Conservation (phyloP, 2,113 vertebrate species). For the Terrapene triunguis region DNA sequence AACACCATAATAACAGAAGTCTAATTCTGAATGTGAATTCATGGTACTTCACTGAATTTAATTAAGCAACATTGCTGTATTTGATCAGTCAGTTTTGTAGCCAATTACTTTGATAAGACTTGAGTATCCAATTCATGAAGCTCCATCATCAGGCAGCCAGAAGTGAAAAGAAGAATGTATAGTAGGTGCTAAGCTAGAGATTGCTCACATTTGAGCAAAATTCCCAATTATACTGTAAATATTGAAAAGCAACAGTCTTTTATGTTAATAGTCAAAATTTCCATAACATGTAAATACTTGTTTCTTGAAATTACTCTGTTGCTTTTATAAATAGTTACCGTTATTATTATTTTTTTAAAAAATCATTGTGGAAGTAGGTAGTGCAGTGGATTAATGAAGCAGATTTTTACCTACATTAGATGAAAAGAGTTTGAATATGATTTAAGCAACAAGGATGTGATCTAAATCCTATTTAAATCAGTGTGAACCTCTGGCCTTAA, state of each 20-base stretch:
- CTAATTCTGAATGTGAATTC: not conserved
- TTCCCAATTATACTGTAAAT: not conserved
- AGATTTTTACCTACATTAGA: not conserved
- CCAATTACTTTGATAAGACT: not conserved
- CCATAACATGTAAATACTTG: not conserved
- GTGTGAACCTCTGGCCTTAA: not conserved
- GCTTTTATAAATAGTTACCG: not conserved
- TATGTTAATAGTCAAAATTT: not conserved
- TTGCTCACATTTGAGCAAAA: not conserved
- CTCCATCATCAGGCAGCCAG: not conserved
- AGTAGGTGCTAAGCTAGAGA: not conserved
- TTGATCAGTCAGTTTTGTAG: not conserved
- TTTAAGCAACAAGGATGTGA: not conserved
- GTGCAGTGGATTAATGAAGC: not conserved
- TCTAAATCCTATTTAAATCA: not conserved
- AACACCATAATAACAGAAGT: not conserved
- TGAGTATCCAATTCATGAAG: not conserved
- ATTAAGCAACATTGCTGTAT: not conserved
- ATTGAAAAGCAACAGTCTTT: not conserved
- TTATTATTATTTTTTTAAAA: not conserved
- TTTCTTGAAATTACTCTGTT: fast-evolving
- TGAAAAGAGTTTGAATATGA: not conserved
- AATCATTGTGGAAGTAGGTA: not conserved
- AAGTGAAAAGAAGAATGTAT: not conserved
- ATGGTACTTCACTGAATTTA: not conserved